Conservation (phyloP, 2,797 vertebrate genomes). For the Enteromius mattozi region DNA sequence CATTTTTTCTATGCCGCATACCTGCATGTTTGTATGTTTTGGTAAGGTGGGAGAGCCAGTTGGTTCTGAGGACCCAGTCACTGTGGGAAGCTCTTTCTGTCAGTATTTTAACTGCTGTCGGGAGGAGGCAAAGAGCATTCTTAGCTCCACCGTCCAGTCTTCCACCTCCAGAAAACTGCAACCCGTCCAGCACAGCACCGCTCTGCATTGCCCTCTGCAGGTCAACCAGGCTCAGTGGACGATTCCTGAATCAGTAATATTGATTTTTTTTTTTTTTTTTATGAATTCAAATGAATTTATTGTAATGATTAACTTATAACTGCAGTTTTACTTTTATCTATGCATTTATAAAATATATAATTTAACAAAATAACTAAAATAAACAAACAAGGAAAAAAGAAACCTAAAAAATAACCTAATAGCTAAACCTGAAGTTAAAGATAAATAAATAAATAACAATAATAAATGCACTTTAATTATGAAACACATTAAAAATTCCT, state of each 20-base stretch:
- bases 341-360: background rate
- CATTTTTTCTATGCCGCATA: slow-evolving; percentile 45
- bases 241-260: slow-evolving; percentile 74
- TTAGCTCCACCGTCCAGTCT: slow-evolving; percentile 71
- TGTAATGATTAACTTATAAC: background rate
- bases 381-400: background rate
- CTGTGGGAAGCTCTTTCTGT: slow-evolving; percentile 89
- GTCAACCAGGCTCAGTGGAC: slow-evolving; percentile 88
- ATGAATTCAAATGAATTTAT: background rate
- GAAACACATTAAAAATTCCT: background rate
- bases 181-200: slow-evolving; percentile 76
- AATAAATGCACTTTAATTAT: background rate
- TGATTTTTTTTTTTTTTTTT: background rate
- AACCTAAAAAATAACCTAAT: background rate
- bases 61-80: slow-evolving; percentile 91
- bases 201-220: slow-evolving; percentile 85
- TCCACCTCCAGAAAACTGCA: slow-evolving; percentile 79
- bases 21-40: slow-evolving; percentile 79
- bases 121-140: slow-evolving; percentile 82
- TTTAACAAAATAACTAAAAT: background rate
- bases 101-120: slow-evolving; percentile 85
- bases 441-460: background rate
- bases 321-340: background rate
- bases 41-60: slow-evolving; percentile 88
- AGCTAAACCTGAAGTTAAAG: background rate